These are phyloP conservation scores for Labrus mixtus DNA, from an alignment of 2,113 vertebrate species.

Conservation along the genomic window DNA sequence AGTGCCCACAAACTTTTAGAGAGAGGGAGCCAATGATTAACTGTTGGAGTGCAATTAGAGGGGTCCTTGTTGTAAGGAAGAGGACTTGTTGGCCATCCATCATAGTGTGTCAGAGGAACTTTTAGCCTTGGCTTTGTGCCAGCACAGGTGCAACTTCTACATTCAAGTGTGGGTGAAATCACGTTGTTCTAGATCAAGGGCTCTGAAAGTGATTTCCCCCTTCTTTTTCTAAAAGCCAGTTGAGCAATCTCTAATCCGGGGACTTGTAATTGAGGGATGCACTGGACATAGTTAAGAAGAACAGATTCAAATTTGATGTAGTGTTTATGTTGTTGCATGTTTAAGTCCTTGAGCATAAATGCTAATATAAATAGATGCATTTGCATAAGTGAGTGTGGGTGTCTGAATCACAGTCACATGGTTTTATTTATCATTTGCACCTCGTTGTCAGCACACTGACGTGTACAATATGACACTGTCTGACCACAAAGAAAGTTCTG, in stretches of 20 bases:
- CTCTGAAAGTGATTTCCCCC: not conserved
- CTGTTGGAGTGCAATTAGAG: slow-evolving; percentile 45
- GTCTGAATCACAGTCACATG: slow-evolving; percentile 1
- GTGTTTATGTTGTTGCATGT: not conserved
- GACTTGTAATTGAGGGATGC: not conserved
- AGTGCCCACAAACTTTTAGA: slow-evolving; percentile 27
- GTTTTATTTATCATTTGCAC: not conserved
- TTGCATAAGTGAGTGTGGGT: not conserved
- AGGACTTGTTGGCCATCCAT: slow-evolving; percentile 52
- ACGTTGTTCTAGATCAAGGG: slow-evolving; percentile 33
- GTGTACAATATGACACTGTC: slow-evolving; percentile 32
- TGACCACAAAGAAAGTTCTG: slow-evolving; percentile 40
- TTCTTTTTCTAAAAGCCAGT: slow-evolving; percentile 3
- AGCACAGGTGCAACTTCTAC: slow-evolving; percentile 46
- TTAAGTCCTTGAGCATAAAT: not conserved
- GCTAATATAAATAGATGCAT: not conserved
- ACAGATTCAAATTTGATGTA: not conserved
- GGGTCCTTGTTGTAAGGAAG: slow-evolving; percentile 37
- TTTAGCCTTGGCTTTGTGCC: slow-evolving; percentile 36
- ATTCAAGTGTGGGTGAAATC: slow-evolving; percentile 34
- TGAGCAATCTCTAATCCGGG: not conserved
- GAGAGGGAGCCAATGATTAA: slow-evolving; percentile 51
- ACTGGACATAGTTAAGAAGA: not conserved
- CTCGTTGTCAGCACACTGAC: slow-evolving; percentile 38
- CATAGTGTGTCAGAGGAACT: slow-evolving; percentile 49